These are phyloP conservation scores for Galeopsomyia nigrocyanea DNA, from an alignment of 2,888 invertebrate genomes.

Conservation along the genomic window DNA sequence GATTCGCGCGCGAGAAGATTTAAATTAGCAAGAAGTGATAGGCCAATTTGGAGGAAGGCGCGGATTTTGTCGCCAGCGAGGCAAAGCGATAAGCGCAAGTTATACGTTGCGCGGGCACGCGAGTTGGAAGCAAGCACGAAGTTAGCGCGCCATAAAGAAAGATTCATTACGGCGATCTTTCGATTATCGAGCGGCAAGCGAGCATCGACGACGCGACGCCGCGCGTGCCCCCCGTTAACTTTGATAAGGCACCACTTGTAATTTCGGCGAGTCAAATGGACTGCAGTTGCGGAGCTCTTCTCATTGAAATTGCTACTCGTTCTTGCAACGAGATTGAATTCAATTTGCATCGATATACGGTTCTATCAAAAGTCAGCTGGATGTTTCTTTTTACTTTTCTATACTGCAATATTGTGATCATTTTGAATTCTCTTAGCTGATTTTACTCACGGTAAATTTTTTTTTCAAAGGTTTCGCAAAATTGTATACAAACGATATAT, in stretches of 20 bases:
- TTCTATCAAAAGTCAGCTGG: too few relatives aligned
- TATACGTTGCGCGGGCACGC: constrained; percentile 32
- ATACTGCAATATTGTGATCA: too few relatives aligned
- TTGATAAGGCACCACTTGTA: constrained; percentile 36
- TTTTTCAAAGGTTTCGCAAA: too few relatives aligned
- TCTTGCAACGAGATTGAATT: constrained; percentile 6
- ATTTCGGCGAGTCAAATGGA: constrained; percentile 34
- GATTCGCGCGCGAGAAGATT: too few relatives aligned
- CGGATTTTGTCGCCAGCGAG: constrained; percentile 30
- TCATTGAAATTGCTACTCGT: constrained; percentile 36
- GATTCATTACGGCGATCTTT: constrained; percentile 61
- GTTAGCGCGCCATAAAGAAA: constrained; percentile 56
- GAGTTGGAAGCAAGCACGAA: constrained; percentile 22
- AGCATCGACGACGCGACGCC: neutral
- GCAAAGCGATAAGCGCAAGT: constrained; percentile 36
- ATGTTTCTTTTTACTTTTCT: too few relatives aligned
- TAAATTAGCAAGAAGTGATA: too few relatives aligned
- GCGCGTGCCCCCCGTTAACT: constrained; percentile 29
- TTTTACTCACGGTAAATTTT: too few relatives aligned
- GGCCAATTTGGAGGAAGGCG: constrained; percentile 3
- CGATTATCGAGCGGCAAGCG: constrained; percentile 55
- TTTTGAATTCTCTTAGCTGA: too few relatives aligned
- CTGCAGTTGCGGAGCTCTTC: constrained; percentile 18
- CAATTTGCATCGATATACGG: neutral
- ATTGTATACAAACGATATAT: too few relatives aligned